These are phyloP conservation scores for Kryptolebias ocellatus DNA, from an alignment of 2,797 vertebrate species.

Conservation along the genomic window DNA sequence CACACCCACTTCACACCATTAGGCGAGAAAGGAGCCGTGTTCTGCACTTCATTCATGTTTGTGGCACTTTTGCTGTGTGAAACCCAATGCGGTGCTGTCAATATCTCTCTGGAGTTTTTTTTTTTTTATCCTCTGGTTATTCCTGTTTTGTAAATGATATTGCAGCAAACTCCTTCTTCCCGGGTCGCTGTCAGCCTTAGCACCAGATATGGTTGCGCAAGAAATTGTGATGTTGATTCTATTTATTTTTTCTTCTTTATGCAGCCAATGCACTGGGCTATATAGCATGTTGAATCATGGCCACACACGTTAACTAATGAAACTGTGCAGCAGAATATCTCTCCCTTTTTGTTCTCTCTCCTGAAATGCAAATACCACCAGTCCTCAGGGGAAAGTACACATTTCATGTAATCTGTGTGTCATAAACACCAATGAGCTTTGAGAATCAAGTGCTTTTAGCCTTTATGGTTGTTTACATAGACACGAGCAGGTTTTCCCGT, in stretches of 20 bases:
- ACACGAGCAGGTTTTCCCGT: no score
- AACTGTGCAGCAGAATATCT: background rate
- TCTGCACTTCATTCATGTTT: slow-evolving; percentile 7
- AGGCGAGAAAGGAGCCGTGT: slow-evolving; percentile 17
- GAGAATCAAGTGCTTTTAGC: no score
- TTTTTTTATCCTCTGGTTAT: background rate
- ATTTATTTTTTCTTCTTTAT: background rate
- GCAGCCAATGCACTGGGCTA: background rate
- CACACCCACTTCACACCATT: slow-evolving; percentile 8
- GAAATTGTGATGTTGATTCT: background rate
- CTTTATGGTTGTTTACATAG: no score
- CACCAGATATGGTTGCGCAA: background rate
- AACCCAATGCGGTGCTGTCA: slow-evolving; percentile 1
- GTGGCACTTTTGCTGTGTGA: slow-evolving; percentile 4
- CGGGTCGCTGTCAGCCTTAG: background rate
- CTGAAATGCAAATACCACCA: no score
- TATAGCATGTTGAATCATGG: background rate
- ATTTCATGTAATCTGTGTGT: no score
- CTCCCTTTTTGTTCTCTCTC: no score
- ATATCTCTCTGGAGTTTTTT: background rate
- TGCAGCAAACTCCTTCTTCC: background rate
- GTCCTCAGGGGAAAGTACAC: no score
- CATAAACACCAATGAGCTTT: no score
- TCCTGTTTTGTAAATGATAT: background rate
- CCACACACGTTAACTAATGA: background rate